Conservation (phyloP, 53 echinoderm and acorn worm genomes). For the Glandiceps talaboti region DNA sequence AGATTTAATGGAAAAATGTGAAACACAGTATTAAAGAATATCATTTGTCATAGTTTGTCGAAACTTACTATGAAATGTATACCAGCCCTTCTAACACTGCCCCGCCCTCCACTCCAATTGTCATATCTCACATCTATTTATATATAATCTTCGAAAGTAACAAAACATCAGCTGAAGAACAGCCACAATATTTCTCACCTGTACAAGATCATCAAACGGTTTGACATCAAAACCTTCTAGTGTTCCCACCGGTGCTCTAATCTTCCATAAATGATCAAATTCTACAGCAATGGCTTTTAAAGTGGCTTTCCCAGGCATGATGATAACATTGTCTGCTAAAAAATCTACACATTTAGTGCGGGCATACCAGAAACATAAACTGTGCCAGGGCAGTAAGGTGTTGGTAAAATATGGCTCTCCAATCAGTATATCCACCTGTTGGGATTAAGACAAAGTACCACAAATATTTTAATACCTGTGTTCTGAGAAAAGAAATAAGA, state of each 20-base stretch:
- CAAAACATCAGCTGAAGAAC: no score
- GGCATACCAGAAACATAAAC: conserved; percentile 85
- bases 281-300: conserved; percentile 68
- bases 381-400: conserved; percentile 77
- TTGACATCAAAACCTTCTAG: conserved; percentile 81
- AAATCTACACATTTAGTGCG: conserved; percentile 23
- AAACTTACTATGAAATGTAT: no score
- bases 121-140: no score
- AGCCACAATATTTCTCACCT: conserved; percentile 61
- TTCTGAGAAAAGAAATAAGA: no score
- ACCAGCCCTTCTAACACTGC: neutral
- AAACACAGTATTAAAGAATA: no score
- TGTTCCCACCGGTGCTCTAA: conserved; percentile 63
- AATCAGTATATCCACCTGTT: conserved; percentile 68
- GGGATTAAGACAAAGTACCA: neutral
- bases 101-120: no score
- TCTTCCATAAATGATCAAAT: conserved; percentile 96
- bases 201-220: conserved; percentile 64
- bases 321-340: conserved; percentile 27
- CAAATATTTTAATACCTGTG: no score
- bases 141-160: no score
- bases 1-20: no score
- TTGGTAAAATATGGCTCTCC: conserved; percentile 72
- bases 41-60: no score
- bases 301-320: conserved; percentile 53